A percentile compares a stretch with the other conserved stretches of the same genome.
Conservation (phyloP, 1,140 invertebrate species). For the Chironomus tepperi region DNA sequence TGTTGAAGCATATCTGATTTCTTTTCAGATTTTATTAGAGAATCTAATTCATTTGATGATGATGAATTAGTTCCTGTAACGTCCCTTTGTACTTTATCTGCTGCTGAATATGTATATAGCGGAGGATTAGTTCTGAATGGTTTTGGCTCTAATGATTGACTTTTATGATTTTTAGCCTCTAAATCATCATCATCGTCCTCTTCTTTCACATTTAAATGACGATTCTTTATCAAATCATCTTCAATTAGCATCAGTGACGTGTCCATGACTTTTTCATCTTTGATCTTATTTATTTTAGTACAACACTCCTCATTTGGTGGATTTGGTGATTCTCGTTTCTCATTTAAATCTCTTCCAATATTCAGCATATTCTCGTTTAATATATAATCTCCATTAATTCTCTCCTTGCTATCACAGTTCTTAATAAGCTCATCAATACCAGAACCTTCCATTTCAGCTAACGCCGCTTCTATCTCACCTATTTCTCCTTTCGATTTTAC, state of each 20-base stretch:
- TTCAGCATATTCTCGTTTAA: conserved; percentile 24
- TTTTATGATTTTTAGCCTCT: conserved; percentile 37
- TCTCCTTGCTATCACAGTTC: conserved; percentile 26
- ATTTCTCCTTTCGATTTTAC: conserved; percentile 31
- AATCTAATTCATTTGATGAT: not conserved
- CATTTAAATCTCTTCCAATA: conserved; percentile 35
- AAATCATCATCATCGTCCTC: not conserved
- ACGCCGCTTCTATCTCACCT: conserved; percentile 54
- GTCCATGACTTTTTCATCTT: conserved; percentile 26
- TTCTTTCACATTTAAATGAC: not conserved
- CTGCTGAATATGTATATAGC: conserved; percentile 67
- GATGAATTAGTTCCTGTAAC: conserved; percentile 28
- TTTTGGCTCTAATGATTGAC: conserved; percentile 51
- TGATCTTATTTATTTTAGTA: conserved; percentile 11
- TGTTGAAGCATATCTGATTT: conserved; percentile 29
- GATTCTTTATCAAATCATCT: not conserved
- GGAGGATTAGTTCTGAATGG: conserved; percentile 61
- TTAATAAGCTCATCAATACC: conserved; percentile 33
- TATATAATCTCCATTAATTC: conserved; percentile 26
- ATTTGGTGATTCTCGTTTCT: conserved; percentile 33
- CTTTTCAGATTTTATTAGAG: not conserved
- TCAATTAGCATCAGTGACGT: conserved; percentile 29
- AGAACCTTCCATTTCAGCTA: conserved; percentile 54
- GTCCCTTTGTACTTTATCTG: conserved; percentile 43
- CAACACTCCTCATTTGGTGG: conserved; percentile 29